Percentiles rank a stretch among this genome's conserved stretches.
Conservation (phyloP, 2,797 vertebrate species). For the Morus bassanus region DNA sequence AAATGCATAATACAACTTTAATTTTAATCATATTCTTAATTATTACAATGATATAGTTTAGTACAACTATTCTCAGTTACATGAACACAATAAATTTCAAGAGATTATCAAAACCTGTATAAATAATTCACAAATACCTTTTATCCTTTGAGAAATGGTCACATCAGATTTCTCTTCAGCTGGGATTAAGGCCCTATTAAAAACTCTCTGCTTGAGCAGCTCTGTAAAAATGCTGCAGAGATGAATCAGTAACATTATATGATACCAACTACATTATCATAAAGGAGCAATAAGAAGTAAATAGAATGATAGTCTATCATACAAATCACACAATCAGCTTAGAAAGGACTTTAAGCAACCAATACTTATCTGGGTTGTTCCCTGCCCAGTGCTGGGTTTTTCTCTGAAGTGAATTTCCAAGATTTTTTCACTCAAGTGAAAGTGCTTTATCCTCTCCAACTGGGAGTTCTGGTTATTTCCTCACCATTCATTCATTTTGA, state of each 20-base stretch:
- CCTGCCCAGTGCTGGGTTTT: neutral
- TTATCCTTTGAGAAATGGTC: neutral
- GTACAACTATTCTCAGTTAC: neutral
- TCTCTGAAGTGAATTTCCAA: neutral
- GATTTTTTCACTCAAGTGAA: slow-evolving; percentile 43
- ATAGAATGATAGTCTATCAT: neutral
- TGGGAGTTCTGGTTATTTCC: neutral
- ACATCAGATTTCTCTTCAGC: neutral
- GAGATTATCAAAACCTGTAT: neutral
- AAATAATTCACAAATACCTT: neutral
- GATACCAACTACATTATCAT: slow-evolving; percentile 16
- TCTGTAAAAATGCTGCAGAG: neutral
- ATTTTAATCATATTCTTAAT: neutral
- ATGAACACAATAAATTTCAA: neutral
- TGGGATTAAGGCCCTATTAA: neutral
- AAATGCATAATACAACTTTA: neutral
- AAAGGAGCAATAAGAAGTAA: slow-evolving; percentile 35
- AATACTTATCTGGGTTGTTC: neutral
- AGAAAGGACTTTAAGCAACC: neutral
- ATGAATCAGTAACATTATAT: neutral
- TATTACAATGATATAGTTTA: neutral
- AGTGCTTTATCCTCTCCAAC: neutral
- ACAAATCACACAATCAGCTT: neutral
- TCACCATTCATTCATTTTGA: slow-evolving; percentile 20
- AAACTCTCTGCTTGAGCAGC: neutral